Percentiles rank a stretch among this genome's conserved stretches.
phyloP scores from a whole-genome alignment of 2,797 vertebrate species.

The Muscicapa striata region DNA sequence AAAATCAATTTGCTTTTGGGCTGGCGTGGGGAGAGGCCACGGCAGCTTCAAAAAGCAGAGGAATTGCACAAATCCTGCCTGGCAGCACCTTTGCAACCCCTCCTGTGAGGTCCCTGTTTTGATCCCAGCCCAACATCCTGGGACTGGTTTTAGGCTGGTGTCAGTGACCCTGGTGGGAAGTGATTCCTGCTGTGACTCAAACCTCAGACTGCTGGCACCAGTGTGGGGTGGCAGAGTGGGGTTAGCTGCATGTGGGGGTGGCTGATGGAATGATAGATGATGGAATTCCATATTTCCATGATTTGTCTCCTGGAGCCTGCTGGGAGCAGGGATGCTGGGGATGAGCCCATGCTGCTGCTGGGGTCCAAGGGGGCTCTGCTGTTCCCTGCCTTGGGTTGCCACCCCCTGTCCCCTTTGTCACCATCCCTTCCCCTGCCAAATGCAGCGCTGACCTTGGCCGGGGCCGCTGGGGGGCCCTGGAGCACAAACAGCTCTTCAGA shows the following conservation, averaged over 20 bases:
- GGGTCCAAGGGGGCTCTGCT: neutral
- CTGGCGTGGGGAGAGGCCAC: rapidly evolving
- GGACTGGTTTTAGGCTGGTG: neutral
- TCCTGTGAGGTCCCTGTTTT: rapidly evolving
- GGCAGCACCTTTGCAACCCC: neutral
- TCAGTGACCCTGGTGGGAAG: neutral
- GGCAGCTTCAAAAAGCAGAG: neutral
- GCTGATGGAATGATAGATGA: neutral
- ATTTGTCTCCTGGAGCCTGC: rapidly evolving
- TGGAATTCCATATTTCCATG: rapidly evolving
- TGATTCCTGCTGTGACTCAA: rapidly evolving
- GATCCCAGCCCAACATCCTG: neutral
- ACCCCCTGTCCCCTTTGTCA: neutral
- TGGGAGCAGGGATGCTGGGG: neutral
- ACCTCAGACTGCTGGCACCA: neutral
- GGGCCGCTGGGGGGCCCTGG: neutral
- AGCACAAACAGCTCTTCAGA: conserved; percentile 28
- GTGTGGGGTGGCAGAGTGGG: rapidly evolving
- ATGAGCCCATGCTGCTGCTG: rapidly evolving
- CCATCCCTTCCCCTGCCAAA: neutral
- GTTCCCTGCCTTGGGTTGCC: rapidly evolving
- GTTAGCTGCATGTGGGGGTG: neutral
- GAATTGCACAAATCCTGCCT: conserved; percentile 16
- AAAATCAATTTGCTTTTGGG: neutral
- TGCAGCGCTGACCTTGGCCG: conserved; percentile 9